These are phyloP conservation scores for Goniozus legneri DNA, from an alignment of 1,140 invertebrate species.

Conservation along the genomic window DNA sequence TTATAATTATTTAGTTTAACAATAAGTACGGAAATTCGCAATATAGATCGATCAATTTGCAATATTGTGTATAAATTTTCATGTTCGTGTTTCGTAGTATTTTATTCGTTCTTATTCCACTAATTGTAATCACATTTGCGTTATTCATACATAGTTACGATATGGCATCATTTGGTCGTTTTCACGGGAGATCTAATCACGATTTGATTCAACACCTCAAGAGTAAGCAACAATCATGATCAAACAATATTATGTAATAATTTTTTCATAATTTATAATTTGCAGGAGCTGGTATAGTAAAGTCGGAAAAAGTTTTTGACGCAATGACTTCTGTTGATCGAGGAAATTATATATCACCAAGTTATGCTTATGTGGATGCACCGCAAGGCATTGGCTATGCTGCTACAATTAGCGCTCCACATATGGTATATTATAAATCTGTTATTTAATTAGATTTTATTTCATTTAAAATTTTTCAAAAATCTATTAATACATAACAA, in stretches of 20 bases:
- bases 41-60: too few species aligned
- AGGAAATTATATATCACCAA: slow-evolving; percentile 66
- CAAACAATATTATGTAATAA: not conserved
- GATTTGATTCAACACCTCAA: slow-evolving; percentile 80
- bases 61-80: too few species aligned
- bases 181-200: slow-evolving; percentile 78
- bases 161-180: slow-evolving; percentile 67
- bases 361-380: slow-evolving; percentile 82
- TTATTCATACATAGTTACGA: too few species aligned
- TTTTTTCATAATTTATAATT: slow-evolving; percentile 32
- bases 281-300: slow-evolving; percentile 83
- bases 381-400: slow-evolving; percentile 86
- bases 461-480: not conserved
- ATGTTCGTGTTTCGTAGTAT: too few species aligned
- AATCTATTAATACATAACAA: slow-evolving; percentile 7
- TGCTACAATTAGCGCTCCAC: slow-evolving; percentile 95
- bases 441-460: not conserved
- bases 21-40: too few species aligned
- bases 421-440: too few species aligned
- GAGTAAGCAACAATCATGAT: slow-evolving; percentile 56
- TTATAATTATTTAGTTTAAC: too few species aligned
- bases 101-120: too few species aligned
- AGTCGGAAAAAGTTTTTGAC: slow-evolving; percentile 71
- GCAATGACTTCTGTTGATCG: slow-evolving; percentile 86
- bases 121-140: too few species aligned